Percentiles rank a stretch among this genome's conserved stretches.
Evolutionary conservation across 2,113 vertebrate genomes (phyloP).

Genomic region (Indicator maculatus): DNA sequence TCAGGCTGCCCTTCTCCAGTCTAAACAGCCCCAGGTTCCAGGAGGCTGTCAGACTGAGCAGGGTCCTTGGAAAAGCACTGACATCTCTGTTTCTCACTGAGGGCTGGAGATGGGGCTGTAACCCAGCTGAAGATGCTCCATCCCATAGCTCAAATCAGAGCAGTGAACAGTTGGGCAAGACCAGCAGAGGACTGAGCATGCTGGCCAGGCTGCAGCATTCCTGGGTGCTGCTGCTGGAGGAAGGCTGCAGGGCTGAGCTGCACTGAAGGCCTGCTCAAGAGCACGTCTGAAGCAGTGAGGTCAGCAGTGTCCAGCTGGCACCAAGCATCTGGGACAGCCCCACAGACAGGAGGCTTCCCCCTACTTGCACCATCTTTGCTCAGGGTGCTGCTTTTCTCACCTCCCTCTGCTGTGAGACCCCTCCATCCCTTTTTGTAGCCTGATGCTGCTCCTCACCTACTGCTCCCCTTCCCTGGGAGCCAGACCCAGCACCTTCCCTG

Average conservation of each 20-base stretch:
- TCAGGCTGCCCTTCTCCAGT: no score
- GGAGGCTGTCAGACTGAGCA: not conserved
- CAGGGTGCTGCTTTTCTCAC: not conserved
- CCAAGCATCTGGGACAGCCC: not conserved
- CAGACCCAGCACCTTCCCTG: fast-evolving
- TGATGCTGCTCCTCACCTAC: not conserved
- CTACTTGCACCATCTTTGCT: fast-evolving
- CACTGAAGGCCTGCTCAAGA: not conserved
- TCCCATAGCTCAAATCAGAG: fast-evolving
- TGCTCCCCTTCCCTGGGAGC: fast-evolving
- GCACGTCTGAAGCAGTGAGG: not conserved
- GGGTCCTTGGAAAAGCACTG: not conserved
- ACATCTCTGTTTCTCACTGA: not conserved
- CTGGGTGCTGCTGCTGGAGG: not conserved
- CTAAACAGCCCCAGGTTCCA: no score
- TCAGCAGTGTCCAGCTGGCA: not conserved
- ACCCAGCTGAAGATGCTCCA: not conserved
- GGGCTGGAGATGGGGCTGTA: not conserved
- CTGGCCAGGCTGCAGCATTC: not conserved
- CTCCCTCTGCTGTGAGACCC: not conserved
- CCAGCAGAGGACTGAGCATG: no score
- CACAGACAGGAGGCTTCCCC: not conserved
- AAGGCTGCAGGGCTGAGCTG: not conserved
- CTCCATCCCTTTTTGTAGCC: no score
- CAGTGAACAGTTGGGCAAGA: fast-evolving